These are phyloP conservation scores for Cuculus canorus DNA, from an alignment of 2,797 vertebrate species.

Conservation along the genomic window DNA sequence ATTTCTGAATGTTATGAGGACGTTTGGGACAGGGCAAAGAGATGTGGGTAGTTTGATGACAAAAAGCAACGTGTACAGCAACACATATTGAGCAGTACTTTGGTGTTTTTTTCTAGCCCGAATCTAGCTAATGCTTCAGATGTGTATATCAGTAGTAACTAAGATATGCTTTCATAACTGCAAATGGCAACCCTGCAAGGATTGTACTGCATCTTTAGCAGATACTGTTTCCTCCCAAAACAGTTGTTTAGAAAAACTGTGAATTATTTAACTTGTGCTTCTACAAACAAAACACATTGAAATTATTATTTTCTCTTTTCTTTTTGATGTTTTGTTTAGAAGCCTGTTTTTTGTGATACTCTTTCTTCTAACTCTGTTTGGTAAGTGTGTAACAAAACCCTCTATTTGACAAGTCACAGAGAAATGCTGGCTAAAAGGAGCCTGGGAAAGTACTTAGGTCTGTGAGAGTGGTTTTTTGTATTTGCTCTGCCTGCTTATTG, in stretches of 20 bases:
- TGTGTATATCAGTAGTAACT: neutral
- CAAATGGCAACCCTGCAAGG: neutral
- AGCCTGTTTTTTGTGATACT: neutral
- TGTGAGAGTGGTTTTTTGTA: neutral
- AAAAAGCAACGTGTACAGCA: neutral
- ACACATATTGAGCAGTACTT: neutral
- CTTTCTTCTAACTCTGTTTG: neutral
- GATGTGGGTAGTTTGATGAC: neutral
- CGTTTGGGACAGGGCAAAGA: neutral
- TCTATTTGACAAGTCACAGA: neutral
- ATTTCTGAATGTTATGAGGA: neutral
- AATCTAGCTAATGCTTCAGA: neutral
- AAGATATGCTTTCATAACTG: neutral
- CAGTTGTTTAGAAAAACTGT: conserved; percentile 19
- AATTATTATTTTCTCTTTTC: conserved; percentile 10
- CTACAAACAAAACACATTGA: conserved; percentile 4
- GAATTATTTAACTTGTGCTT: conserved; percentile 61
- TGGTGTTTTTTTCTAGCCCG: neutral
- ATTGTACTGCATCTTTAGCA: neutral
- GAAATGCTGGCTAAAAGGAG: neutral
- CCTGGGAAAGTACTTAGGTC: neutral
- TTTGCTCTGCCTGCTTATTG: neutral
- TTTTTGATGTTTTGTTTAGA: neutral
- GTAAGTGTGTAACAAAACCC: neutral
- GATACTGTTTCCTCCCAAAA: conserved; percentile 34